phyloP scores from a whole-genome alignment of 2,888 invertebrate species.

The Lapara coniferarum region DNA sequence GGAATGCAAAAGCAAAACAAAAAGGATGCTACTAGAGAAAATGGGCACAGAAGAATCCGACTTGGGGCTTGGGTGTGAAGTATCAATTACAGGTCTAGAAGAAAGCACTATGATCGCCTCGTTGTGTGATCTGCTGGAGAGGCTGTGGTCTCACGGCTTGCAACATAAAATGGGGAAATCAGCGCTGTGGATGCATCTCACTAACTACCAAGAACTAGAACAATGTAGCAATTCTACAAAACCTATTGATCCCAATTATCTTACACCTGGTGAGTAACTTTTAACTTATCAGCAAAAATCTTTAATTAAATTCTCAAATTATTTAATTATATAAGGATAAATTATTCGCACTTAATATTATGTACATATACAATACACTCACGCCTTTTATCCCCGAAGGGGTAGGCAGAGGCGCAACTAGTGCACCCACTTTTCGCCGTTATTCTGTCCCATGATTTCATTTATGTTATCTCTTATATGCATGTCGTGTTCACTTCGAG shows the following conservation, averaged over 20 bases:
- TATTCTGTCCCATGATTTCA: no score
- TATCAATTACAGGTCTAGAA: constrained; percentile 89
- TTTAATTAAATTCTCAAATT: no score
- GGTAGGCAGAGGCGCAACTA: no score
- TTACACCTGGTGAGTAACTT: constrained; percentile 77
- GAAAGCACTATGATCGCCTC: constrained; percentile 99
- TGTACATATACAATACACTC: no score
- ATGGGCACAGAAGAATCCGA: constrained; percentile 99
- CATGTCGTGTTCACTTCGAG: no score
- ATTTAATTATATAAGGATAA: no score
- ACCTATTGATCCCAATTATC: constrained; percentile 80
- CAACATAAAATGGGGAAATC: constrained; percentile 98
- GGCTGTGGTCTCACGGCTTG: constrained; percentile 98
- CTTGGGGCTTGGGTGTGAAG: constrained; percentile 93
- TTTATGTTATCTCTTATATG: no score
- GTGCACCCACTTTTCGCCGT: no score
- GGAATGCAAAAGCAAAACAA: constrained; percentile 97
- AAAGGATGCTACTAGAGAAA: constrained; percentile 99
- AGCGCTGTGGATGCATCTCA: constrained; percentile 97
- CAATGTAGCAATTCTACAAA: constrained; percentile 84
- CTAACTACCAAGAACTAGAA: constrained; percentile 93
- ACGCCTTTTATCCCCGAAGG: no score
- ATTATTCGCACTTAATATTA: no score
- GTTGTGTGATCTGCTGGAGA: constrained; percentile 97
- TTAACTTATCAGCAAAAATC: no score